Evolutionary conservation across 2,113 vertebrate species (phyloP).

Genomic region (Toxotes chatareus): DNA sequence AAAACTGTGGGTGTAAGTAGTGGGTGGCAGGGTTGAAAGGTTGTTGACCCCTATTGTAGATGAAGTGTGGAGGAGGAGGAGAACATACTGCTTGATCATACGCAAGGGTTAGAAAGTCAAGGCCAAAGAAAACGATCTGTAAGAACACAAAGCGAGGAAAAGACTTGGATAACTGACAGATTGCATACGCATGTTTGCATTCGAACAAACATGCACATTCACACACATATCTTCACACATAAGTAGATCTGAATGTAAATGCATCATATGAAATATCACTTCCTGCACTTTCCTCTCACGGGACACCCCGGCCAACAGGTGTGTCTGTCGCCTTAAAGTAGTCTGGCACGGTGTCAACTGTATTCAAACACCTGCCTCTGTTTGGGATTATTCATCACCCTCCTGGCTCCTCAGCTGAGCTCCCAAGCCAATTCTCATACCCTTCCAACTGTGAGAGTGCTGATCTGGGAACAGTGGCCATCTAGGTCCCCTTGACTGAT

Average conservation of each 20-base stretch:
- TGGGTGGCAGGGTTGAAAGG: constrained; percentile 75
- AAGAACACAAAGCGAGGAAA: constrained; percentile 37
- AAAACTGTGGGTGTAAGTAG: constrained; percentile 71
- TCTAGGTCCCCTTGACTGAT: constrained; percentile 21
- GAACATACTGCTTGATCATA: constrained; percentile 60
- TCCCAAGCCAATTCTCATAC: constrained; percentile 54
- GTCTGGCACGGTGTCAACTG: constrained; percentile 70
- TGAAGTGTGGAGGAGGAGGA: constrained; percentile 74
- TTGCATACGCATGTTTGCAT: constrained; percentile 1
- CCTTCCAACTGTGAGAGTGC: constrained; percentile 43
- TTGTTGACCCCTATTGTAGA: constrained; percentile 71
- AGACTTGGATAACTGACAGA: constrained; percentile 24
- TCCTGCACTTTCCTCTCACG: constrained; percentile 26
- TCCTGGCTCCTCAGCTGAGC: constrained; percentile 44
- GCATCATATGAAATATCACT: constrained; percentile 14
- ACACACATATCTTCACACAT: neutral
- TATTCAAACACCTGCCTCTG: constrained; percentile 72
- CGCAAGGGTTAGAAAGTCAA: constrained; percentile 51
- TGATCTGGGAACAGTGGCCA: constrained; percentile 40
- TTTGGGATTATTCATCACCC: constrained; percentile 73
- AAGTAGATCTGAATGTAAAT: constrained; percentile 21
- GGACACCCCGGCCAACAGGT: constrained; percentile 48
- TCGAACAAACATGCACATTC: neutral
- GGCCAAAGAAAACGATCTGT: constrained; percentile 53
- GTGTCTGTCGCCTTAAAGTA: constrained; percentile 69